Percentiles rank a stretch among this genome's conserved stretches.
Evolutionary conservation across 2,888 invertebrate species (phyloP).

Genomic region (Andrena trimmerana): DNA sequence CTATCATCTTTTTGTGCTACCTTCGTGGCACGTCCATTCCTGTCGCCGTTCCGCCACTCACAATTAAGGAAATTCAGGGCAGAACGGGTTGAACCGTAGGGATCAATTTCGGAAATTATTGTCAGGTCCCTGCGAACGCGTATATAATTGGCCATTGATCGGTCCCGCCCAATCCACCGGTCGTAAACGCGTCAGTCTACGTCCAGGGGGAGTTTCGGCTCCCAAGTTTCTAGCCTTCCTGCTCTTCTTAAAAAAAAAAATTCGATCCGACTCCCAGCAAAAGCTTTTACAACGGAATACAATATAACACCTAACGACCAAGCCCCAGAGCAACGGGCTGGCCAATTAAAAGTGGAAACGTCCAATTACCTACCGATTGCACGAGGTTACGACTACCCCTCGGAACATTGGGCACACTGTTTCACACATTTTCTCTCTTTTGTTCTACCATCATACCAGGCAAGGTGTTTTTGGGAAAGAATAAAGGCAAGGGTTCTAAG

Average conservation of each 20-base stretch:
- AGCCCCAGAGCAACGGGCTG: constrained; percentile 73
- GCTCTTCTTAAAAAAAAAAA: constrained; percentile 64
- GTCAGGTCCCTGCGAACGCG: constrained; percentile 72
- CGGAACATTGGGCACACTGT: constrained; percentile 16
- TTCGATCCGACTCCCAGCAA: constrained; percentile 75
- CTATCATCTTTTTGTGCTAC: constrained; percentile 48
- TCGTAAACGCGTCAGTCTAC: constrained; percentile 76
- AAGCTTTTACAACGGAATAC: constrained; percentile 80
- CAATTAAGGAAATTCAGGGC: constrained; percentile 26
- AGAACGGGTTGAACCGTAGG: constrained; percentile 27
- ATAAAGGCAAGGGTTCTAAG: background rate
- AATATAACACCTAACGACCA: constrained; percentile 82
- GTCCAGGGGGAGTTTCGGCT: constrained; percentile 48
- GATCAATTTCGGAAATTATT: constrained; percentile 64
- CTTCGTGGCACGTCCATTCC: constrained; percentile 32
- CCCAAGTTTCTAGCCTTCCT: constrained; percentile 43
- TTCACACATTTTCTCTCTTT: constrained; percentile 1
- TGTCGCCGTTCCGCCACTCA: constrained; percentile 33
- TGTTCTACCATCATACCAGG: background rate
- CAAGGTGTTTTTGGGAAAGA: too few species aligned
- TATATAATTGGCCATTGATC: constrained; percentile 77
- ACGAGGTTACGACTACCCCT: constrained; percentile 64
- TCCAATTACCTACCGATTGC: constrained; percentile 78
- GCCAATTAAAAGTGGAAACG: constrained; percentile 83
- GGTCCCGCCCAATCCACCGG: constrained; percentile 71